Base-by-base conservation (phyloP, 2,888 invertebrate genomes). In the Leptinotarsa rubiginosa region DNA sequence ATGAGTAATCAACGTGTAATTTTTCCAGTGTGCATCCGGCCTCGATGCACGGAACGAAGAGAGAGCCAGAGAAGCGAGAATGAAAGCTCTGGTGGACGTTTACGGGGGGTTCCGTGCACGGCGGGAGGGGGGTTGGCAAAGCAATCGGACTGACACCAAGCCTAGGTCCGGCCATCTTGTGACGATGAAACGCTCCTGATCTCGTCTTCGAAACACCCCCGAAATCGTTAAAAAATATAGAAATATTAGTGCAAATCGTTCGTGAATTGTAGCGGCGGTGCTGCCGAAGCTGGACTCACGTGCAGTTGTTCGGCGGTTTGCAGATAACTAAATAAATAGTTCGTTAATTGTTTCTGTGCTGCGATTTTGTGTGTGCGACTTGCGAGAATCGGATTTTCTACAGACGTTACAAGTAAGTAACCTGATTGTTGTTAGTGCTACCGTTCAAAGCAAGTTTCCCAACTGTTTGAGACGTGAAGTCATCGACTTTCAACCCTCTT, bases 151-250 rank as follows among this genome's bases (percentile, higher is more conserved):
- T 82, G 81, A 81, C 80, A 79, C 87, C 87, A 87, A 88, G 87
- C 87, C 87, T 87, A 87, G 87, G 87, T 87, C 87, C 87, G 87
- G 87, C 87, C 88, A 88, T 88, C 87, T 88, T 88, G 88, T 87
- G 86, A 87, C 87, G 86, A 85, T 84, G 82, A 85, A 85, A 84
- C 86, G 86, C 84, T 84, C 85, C 84, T 41, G 41, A 41, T 85
- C 85, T 84, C 83, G 85, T 84, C 85, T 84, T 85, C 84, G 83
- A 86, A 86, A 86, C 85, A 85, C 81, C 84, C 83, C 85, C 84
- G 78, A 84, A 86, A 84, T 83, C 83, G 82, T 78, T 65, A 59
- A 81, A 79, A 79, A 76, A 77, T 75, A 75, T 75, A 74, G 69
- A 77, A 80, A 78, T 79, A 82, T 81, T 81, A 78, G 81, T 79